These are phyloP conservation scores for Glareola pratincola DNA, from an alignment of 2,113 vertebrate species.

Conservation along the genomic window DNA sequence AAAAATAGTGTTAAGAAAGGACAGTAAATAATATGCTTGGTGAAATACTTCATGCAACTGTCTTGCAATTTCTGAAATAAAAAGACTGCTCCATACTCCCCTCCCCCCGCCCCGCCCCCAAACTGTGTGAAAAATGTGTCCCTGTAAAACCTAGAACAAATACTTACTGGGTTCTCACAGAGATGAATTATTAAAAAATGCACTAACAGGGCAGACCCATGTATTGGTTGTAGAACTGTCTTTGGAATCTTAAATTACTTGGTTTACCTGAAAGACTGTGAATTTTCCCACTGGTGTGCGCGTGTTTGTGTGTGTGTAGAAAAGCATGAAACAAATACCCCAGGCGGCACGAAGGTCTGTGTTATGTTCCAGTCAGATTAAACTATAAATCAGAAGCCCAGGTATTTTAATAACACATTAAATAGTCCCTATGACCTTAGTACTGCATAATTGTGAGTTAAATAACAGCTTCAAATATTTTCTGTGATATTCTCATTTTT, in stretches of 20 bases:
- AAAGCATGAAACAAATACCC: background rate
- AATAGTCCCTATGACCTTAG: background rate
- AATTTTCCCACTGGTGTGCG: background rate
- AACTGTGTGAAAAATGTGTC: background rate
- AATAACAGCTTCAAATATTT: background rate
- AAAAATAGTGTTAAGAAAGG: constrained; percentile 6
- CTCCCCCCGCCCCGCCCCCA: rapidly evolving
- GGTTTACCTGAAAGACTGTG: background rate
- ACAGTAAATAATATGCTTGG: background rate
- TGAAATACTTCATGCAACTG: constrained; percentile 6
- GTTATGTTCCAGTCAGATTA: background rate
- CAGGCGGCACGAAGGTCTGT: background rate
- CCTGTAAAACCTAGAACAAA: background rate
- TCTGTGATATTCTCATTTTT: background rate
- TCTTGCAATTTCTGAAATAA: background rate
- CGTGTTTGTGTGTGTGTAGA: background rate
- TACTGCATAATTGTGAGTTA: constrained; percentile 2
- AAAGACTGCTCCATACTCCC: background rate
- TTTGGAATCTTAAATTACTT: background rate
- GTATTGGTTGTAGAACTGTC: background rate
- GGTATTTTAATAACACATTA: background rate
- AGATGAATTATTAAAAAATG: background rate
- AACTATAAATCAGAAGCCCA: background rate
- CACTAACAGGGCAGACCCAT: background rate
- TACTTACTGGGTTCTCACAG: background rate